Evolutionary conservation across 2,113 vertebrate genomes (phyloP).

Genomic region (Meleagris gallopavo): DNA sequence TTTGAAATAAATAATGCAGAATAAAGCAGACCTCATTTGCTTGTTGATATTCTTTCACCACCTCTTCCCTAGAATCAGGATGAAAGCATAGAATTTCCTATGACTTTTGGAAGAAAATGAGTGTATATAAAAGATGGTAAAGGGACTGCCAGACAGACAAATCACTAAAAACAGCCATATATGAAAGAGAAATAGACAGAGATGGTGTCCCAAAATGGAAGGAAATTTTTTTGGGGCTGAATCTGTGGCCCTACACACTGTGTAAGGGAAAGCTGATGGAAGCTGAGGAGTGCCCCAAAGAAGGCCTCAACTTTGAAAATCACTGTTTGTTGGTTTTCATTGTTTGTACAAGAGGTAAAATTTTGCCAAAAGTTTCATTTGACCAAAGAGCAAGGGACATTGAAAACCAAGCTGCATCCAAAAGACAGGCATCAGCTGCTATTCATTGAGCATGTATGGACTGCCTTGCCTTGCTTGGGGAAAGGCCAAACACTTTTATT

Average conservation of each 20-base stretch:
- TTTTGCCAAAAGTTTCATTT: background rate
- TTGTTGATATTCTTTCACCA: background rate
- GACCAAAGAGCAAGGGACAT: background rate
- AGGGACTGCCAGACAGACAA: background rate
- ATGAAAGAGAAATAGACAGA: background rate
- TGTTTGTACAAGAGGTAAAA: background rate
- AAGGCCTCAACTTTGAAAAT: background rate
- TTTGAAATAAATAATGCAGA: background rate
- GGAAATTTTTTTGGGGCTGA: background rate
- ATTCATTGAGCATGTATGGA: background rate
- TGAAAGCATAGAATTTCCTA: background rate
- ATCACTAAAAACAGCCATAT: background rate
- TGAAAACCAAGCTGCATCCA: background rate
- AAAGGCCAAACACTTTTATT: background rate
- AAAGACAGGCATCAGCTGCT: background rate
- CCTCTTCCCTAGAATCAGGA: background rate
- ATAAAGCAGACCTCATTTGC: background rate
- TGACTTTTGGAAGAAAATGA: background rate
- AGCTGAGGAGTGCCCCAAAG: background rate
- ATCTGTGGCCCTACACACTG: background rate
- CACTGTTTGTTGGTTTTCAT: background rate
- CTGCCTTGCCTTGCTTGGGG: background rate
- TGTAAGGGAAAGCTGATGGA: background rate
- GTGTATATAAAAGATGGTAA: background rate
- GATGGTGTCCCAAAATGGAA: fast-evolving